A percentile compares a stretch with the other conserved stretches of the same genome.
Conservation (phyloP, 2,113 vertebrate genomes). For the Sturnus vulgaris region DNA sequence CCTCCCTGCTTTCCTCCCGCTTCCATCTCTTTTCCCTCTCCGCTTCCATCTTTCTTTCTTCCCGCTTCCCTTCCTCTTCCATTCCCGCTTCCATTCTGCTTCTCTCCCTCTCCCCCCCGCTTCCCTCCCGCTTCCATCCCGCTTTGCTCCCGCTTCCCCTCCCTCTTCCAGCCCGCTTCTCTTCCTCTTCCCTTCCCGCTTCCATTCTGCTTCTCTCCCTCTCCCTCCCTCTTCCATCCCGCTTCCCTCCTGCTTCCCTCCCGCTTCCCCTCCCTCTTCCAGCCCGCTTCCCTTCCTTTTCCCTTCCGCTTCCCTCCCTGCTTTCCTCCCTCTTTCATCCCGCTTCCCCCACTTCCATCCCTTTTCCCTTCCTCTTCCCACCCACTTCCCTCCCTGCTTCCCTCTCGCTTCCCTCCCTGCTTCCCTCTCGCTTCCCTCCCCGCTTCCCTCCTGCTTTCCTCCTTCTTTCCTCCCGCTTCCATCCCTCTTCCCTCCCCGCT, state of each 20-base stretch:
- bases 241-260: no score
- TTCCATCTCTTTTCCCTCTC: not conserved
- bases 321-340: conserved; percentile 28
- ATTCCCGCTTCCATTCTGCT: no score
- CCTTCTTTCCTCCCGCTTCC: conserved; percentile 61
- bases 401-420: conserved; percentile 24
- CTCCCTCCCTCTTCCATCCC: no score
- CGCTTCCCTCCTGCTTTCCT: no score
- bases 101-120: no score
- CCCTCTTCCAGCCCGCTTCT: no score
- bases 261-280: conserved; percentile 13
- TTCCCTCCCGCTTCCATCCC: not conserved
- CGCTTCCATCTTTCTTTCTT: conserved; percentile 8
- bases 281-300: not conserved
- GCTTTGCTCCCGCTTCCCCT: not conserved
- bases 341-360: not conserved
- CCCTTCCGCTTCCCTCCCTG: no score
- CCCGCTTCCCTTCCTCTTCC: not conserved
- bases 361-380: no score
- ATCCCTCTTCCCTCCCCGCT: conserved; percentile 12
- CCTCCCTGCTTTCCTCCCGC: conserved; percentile 23
- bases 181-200: no score
- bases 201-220: no score
- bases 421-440: not conserved
- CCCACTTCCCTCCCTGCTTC: not conserved